Percentiles rank a stretch among this genome's conserved stretches.
Conservation (phyloP, 64 coral and sea anemone species). For the Astreopora myriophthalma region DNA sequence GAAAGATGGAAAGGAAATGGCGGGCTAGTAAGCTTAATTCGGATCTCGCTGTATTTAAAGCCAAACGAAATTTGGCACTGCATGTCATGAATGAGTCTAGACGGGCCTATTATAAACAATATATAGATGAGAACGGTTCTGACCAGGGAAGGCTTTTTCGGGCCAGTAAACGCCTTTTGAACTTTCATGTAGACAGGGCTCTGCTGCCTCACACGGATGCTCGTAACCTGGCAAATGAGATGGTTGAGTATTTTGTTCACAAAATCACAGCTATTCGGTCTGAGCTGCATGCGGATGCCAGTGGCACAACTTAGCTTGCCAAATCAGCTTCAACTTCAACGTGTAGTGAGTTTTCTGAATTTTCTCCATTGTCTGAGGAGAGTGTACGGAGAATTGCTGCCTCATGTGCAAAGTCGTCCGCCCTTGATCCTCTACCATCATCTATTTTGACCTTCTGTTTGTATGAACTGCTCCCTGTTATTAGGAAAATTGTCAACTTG, state of each 20-base stretch:
- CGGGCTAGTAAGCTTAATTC: slow-evolving; percentile 12
- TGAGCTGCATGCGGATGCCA: too few species aligned
- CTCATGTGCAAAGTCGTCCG: background rate
- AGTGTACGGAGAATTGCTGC: background rate
- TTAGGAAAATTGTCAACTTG: slow-evolving; percentile 29
- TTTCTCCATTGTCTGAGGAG: background rate
- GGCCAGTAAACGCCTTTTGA: too few species aligned
- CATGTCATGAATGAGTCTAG: slow-evolving; percentile 17
- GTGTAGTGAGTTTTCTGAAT: background rate
- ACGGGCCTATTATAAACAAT: background rate
- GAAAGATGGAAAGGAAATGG: background rate
- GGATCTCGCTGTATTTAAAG: slow-evolving; percentile 33
- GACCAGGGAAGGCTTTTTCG: too few species aligned
- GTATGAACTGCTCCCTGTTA: slow-evolving; percentile 9
- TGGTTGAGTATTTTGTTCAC: too few species aligned
- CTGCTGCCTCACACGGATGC: too few species aligned
- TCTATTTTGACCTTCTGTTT: slow-evolving; percentile 10
- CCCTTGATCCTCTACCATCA: background rate
- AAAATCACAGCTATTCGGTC: too few species aligned
- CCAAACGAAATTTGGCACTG: slow-evolving; percentile 9
- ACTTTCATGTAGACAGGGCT: too few species aligned
- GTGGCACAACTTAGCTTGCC: too few species aligned
- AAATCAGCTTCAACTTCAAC: too few species aligned
- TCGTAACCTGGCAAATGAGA: too few species aligned
- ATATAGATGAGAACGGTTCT: background rate